Base-by-base conservation (phyloP, 2,888 invertebrate genomes). In the Nomada fabriciana region DNA sequence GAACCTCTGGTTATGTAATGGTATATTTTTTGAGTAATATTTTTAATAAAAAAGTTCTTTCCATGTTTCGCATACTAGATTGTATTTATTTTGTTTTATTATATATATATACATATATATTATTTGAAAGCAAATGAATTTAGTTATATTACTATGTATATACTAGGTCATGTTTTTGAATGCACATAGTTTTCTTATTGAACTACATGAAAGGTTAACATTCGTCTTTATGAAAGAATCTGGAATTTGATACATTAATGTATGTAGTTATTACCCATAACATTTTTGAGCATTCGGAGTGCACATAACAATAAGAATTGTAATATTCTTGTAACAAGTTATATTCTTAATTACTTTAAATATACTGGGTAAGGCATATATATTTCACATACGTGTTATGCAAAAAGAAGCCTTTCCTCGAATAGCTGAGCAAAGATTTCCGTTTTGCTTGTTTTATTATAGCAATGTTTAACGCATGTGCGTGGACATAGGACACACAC, bases 21-120 rank as follows among this genome's bases (percentile, higher is more conserved):
- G 83, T 82, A 82, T 77, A 83, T 64, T 52, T 82, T 73, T 74
- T 82, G n/a, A 70, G 72, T 71, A 53, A 69, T 74, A 82, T 68
- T 76, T 83, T 82, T 23, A 25, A 82, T 55, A 2, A 57, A 83
- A 47, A 47, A 67, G 29, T 65, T 70, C 23, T 61, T 20, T 25
- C 57, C 73, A 60, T 42, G 52, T 75, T 65, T 53, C 69, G 82
- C 65, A 80, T 74, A 77, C 63, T 63, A 50, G 74, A 59, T 75
- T 74, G 53, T 23, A 65, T 61, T 76, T 81, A 52, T 60, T 68
- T 68, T 25, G 43, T 55, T 75, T 73, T 63, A 42, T 71, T 59
- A 42, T 73, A 61, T 57, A 23, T 76, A 36, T 59, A 42, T 73
- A 61, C 52, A 23, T 76, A 36, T 50, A 23, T 50, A 67, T 61